Base-by-base conservation (phyloP, 2,888 invertebrate genomes). In the Bellardia pandia region DNA sequence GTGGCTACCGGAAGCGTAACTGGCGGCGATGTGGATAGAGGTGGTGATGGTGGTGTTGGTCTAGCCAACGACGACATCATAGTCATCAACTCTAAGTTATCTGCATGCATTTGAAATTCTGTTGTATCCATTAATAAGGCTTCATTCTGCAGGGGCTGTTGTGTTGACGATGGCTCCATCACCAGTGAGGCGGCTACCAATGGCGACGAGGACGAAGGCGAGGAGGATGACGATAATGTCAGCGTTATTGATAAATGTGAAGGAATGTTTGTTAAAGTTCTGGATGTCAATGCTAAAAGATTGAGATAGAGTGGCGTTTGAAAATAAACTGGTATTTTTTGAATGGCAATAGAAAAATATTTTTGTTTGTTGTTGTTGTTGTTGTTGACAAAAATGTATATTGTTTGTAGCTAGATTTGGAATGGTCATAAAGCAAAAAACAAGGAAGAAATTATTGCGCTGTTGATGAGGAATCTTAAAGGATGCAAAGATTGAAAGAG, bases 211-310 rank as follows among this genome's bases (percentile, higher is more conserved):
- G 69, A 8, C 33, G 53, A 45, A 16, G 60, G 8, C 3, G 79
- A 23, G 37, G 45, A 42, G 23, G 51, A 51, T 51, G 68, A 45
- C 45, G 74, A 66, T 56, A 58, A 48, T 23, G 74, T 48, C 74
- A 75, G 51, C 53, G 40, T 71, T 71, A 42, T 71, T 13, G 68
- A 53, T 75, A 62, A 64, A 56, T 85, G 51, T 64, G 62, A 60
- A 75, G 79, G 79, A 85, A 85, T 85, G 85, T 85, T 85, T 76
- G 85, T 69, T 80, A 71, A 71, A 62, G 75, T 85, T 71, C 33
- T 85, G 45, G 75, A 69, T 56, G 85, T 68, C 74, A 85, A 75
- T 76, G 62, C 85, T 85, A 53, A 42, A 75, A 74, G 37, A 62
- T n/a, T 53, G 23, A 13, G 33, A 58, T n/a, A 51, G 51, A 45